Base-by-base conservation (phyloP, 2,797 vertebrate genomes). In the Pseudochromis fuscus region DNA sequence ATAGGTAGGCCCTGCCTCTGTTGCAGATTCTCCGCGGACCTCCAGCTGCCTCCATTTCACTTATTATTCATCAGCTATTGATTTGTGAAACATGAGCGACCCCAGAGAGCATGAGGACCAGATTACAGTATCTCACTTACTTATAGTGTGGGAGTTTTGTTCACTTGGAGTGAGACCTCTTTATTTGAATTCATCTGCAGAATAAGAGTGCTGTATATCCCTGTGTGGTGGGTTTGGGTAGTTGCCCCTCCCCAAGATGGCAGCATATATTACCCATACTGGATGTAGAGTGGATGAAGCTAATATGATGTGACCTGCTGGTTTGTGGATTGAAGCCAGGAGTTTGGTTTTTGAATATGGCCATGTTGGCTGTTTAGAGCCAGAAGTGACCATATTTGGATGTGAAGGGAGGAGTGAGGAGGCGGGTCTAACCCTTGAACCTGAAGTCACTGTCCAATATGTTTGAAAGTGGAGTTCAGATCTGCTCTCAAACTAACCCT, bases 61-160 rank as follows among this genome's bases (percentile, higher is more conserved):
- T 35, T 66, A 56, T 71, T 80, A 40, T 66, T 60, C 19, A 40
- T 67, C 49, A 31, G 25, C 49, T 77, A 69, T 80, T 72, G 77
- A 79, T 88, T 78, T 70, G 10, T 63, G 62, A 73, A 86, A 87
- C 65, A 51, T 15, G 42, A 88, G 30, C 0, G 1, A 13, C 51
- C 57, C 59, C 7, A 52, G 48, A 53, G 68, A 67, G 12, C 45
- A 35, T 7, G 2, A 40, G 27, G 21, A 37, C 74, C n/a, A 52
- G 15, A 75, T 72, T 33, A 50, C 45, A 44, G 21, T 10, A 21
- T 64, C 50, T 53, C 37, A n/a, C n/a, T 46, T 46, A 4, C 44
- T 45, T 37, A 12, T 11, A 4, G 7, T 4, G 50, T 55, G 58
- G 57, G 50, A n/a, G 69, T 68, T 53, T 19, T 40, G 11, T 72